Evolutionary conservation across 2,797 vertebrate genomes (phyloP), one percentile per base, ranked within the genome.

Genomic region (Scolopax bukidnonensis): DNA sequence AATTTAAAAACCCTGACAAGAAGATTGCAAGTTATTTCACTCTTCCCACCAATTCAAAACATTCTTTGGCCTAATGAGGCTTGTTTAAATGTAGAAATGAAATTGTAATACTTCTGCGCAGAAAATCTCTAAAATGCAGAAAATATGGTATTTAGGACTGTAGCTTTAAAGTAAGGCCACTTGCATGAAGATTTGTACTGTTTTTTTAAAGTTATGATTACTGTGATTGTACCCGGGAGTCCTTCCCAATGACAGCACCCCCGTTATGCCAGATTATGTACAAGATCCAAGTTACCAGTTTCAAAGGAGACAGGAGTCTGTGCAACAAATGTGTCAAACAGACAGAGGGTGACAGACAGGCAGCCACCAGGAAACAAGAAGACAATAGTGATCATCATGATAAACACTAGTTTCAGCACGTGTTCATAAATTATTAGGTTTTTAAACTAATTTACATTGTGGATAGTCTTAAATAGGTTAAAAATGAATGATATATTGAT

Each of bases 401-500:
- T 50, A 64, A 90, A 84, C 0, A 9, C 16, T 70, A 36, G 33
- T 48, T 43, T 80, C 60, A 74, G 65, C 63, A 64, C 0, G 0
- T 53, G 40, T 16, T 56, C 43, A 8, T 84, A 83, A 92, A 87
- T 89, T 85, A 89, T 85, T 77, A 84, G 40, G 5, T 60, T 92
- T 94, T 90, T 41, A 56, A 90, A 59, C 15, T 86, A 84, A 93
- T 93, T 90, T 96, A 63, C 86, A 73, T 76, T 87, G 89, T 74
- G 56, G 32, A 43, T 73, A 40, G 43, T 64, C 60, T 70, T 92
- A 90, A 97, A 77, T 32, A 67, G 40, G 75, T 95, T 95, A 89
- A 92, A 95, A 89, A 94, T 82, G 74, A 51, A 71, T 76, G 50
- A 79, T 87, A 40, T 60, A 96, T 97, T 92, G 92, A 94, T 96